phyloP scores from a whole-genome alignment of 2,888 invertebrate species.

The Thecocarcelia acutangulata region DNA sequence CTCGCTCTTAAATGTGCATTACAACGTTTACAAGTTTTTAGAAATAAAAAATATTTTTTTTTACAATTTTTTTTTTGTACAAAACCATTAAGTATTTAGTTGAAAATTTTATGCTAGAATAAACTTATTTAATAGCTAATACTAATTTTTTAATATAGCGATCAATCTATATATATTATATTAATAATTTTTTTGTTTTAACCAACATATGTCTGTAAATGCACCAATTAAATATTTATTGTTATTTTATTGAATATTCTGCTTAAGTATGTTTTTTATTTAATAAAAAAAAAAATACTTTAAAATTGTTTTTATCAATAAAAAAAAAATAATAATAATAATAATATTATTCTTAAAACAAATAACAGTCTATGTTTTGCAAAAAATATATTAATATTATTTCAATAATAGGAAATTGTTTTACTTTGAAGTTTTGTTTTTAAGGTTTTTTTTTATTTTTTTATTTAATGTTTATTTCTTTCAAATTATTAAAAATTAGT shows the following conservation, averaged over 20 bases:
- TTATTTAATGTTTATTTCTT: neutral
- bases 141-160: neutral
- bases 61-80: neutral
- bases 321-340: conserved; percentile 12
- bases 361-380: conserved; percentile 66
- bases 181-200: conserved; percentile 11
- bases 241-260: conserved; percentile 8
- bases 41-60: neutral
- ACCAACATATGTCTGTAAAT: conserved; percentile 49
- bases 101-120: neutral
- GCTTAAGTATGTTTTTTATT: neutral
- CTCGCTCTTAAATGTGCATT: neutral
- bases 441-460: conserved; percentile 9
- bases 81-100: neutral
- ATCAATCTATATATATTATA: no score
- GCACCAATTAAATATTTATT: conserved; percentile 53
- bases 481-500: neutral
- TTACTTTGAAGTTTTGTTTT: neutral
- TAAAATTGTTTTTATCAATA: conserved; percentile 21
- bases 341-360: conserved; percentile 57
- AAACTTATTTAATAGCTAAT: conserved; percentile 10
- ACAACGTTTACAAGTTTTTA: neutral
- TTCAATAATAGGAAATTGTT: conserved; percentile 32
- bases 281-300: neutral
- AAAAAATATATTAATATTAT: conserved; percentile 7